Percentiles rank a stretch among this genome's conserved stretches.
phyloP scores from a whole-genome alignment of 92 coral and sea anemone species.

The Phenganax subtilis region DNA sequence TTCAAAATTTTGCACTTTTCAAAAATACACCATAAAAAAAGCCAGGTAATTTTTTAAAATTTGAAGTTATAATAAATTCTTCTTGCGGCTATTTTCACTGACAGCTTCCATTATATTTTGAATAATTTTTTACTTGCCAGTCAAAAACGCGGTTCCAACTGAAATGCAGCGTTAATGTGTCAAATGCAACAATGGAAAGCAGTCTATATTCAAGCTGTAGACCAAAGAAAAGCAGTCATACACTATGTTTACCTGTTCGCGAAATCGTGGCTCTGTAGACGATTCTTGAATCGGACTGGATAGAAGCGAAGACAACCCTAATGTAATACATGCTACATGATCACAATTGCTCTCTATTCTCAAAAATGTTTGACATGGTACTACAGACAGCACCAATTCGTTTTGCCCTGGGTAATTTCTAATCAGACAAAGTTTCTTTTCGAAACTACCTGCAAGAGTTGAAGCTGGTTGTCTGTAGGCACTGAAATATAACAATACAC shows the following conservation, averaged over 20 bases:
- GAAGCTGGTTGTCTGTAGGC: constrained; percentile 14
- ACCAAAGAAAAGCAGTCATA: not conserved
- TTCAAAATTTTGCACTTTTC: too few species aligned
- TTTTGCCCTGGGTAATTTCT: not conserved
- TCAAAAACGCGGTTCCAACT: not conserved
- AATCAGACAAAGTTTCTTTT: not conserved
- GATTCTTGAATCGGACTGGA: constrained; percentile 35
- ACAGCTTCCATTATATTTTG: too few species aligned
- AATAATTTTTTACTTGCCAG: too few species aligned
- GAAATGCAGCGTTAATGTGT: not conserved
- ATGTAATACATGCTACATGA: not conserved
- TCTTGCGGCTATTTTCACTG: too few species aligned
- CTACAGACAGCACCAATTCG: not conserved
- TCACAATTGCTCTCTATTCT: too few species aligned
- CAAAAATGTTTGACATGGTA: too few species aligned
- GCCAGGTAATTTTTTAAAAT: too few species aligned
- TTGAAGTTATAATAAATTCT: too few species aligned
- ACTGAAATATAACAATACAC: not conserved
- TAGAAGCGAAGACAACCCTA: constrained; percentile 11
- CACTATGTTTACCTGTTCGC: not conserved
- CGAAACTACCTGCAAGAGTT: constrained; percentile 10
- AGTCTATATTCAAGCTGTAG: not conserved
- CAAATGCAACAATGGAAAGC: not conserved
- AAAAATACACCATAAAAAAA: too few species aligned
- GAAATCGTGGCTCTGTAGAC: not conserved